A percentile compares a stretch with the other conserved stretches of the same genome.
Evolutionary conservation across 2,113 vertebrate genomes (phyloP).

Genomic region (Aplodontia rufa): DNA sequence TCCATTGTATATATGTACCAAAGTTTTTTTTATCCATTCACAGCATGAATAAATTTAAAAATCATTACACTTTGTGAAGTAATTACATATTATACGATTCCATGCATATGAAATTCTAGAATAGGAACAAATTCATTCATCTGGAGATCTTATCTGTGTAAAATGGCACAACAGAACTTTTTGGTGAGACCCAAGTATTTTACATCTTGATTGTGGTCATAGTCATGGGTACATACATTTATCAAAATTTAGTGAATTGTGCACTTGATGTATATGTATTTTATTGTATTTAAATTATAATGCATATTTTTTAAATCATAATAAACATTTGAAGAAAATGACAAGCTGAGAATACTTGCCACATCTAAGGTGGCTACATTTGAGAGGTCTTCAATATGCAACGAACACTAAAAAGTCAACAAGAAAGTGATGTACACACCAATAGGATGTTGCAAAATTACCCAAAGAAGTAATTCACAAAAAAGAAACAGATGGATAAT

Average conservation of each 20-base stretch:
- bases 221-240: background rate
- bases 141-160: background rate
- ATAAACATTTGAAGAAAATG: slow-evolving; percentile 8
- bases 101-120: background rate
- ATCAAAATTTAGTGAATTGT: background rate
- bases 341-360: background rate
- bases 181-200: background rate
- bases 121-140: background rate
- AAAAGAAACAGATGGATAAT: background rate
- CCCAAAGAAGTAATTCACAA: background rate
- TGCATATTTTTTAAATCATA: background rate
- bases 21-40: no score
- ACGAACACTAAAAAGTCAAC: background rate
- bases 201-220: background rate
- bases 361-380: background rate
- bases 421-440: background rate
- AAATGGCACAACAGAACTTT: background rate
- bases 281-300: background rate
- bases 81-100: background rate
- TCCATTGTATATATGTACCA: no score
- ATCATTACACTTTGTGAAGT: background rate
- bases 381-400: background rate
- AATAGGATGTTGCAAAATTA: background rate
- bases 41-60: background rate
- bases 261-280: background rate